Evolutionary conservation across 2,797 vertebrate genomes (phyloP), one percentile per base, ranked within the genome.

Genomic region (Crypturellus tataupa): DNA sequence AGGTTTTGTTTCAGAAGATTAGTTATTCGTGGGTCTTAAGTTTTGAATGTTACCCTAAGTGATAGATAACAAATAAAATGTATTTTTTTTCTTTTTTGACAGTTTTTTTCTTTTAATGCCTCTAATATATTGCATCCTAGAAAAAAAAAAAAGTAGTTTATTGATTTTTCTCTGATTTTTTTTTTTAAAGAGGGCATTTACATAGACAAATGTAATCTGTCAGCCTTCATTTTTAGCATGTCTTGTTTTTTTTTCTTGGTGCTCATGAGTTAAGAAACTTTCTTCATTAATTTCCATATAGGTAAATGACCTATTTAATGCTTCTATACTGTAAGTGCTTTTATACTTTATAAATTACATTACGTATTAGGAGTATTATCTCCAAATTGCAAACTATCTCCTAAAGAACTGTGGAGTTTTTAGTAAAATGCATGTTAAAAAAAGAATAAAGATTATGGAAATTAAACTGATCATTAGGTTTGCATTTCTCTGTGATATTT

Each of bases 201-300:
- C 85, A 73, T 79, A 91, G 82, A 95, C 70, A 93, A 97, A 86
- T 73, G 46, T 31, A 24, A 42, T 23, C 10, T 51, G 35, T 23
- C 10, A 47, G 35, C 90, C 59, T 81, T 39, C 83, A 84, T 73
- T 39, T 58, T 73, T 55, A 60, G 35, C 80, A 37, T 42, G 25
- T 80, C 35, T 68, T 12, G 3, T 60, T 47, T 88, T 67, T 67
- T 89, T 90, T 14, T 82, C 65, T 76, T 85, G 51, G 65, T 18
- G 55, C 9, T 80, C 18, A 31, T 44, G 33, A 70, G 19, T 64
- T 55, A 87, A 82, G 71, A 87, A 31, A 47, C 12, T 55, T 94
- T 96, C 90, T 89, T 94, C 94, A 96, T 97, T 96, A 93, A 96
- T 97, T 96, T 95, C 85, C 68, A 65, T 25, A 29, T 19, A 69